phyloP scores from a whole-genome alignment of 1,140 invertebrate genomes.

The Drosophila dunni region DNA sequence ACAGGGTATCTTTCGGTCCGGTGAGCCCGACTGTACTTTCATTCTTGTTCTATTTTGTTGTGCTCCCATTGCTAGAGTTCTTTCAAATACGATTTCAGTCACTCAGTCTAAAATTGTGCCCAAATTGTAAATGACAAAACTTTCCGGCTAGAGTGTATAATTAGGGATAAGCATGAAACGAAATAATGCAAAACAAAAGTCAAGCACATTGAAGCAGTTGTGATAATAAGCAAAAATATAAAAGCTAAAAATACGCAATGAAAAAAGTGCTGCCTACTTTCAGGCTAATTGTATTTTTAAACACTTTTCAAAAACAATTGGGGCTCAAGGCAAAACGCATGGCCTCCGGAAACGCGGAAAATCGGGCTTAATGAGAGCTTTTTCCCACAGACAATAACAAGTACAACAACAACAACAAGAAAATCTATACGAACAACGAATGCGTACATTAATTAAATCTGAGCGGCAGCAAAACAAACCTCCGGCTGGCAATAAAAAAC shows the following conservation, averaged over 20 bases:
- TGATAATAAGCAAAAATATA: not conserved
- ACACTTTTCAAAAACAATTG: constrained; percentile 38
- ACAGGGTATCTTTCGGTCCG: too few species aligned
- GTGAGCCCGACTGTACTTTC: too few species aligned
- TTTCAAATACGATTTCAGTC: not conserved
- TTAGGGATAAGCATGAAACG: constrained; percentile 22
- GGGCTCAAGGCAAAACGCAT: constrained; percentile 10
- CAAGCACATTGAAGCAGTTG: constrained; percentile 15
- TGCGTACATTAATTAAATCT: constrained; percentile 53
- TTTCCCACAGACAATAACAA: not conserved
- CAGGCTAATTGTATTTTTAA: constrained; percentile 46
- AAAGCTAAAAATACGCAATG: not conserved
- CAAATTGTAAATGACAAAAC: constrained; percentile 9
- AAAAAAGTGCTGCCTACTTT: constrained; percentile 21
- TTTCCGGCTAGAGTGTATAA: constrained; percentile 11
- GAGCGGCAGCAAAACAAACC: not conserved
- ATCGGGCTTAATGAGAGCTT: constrained; percentile 38
- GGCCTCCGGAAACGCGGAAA: not conserved
- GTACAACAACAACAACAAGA: constrained; percentile 1
- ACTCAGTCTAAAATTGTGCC: constrained; percentile 2
- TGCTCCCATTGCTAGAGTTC: not conserved
- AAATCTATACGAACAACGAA: constrained; percentile 23
- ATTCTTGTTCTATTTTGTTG: too few species aligned
- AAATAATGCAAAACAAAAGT: not conserved
- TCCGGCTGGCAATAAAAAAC: constrained; percentile 16